phyloP scores from a whole-genome alignment of 1,140 invertebrate species.

The Ruditapes philippinarum region DNA sequence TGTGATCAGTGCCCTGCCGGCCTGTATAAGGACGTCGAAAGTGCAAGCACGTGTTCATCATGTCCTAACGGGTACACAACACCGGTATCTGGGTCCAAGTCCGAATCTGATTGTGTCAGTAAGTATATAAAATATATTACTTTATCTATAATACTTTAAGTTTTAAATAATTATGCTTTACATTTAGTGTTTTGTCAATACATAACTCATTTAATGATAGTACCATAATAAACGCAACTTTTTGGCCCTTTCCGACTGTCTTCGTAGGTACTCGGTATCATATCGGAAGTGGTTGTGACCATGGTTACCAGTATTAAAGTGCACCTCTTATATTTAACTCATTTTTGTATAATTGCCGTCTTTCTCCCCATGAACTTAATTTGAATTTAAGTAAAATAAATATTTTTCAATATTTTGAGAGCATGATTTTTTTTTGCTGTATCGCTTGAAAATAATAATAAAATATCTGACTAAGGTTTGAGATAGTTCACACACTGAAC shows the following conservation, averaged over 20 bases:
- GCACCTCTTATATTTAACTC: background rate
- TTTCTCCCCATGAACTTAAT: no score
- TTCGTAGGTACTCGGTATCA: background rate
- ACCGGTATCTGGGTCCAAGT: background rate
- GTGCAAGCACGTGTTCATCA: background rate
- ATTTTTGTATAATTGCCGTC: no score
- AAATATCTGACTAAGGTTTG: no score
- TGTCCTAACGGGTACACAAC: constrained; percentile 25
- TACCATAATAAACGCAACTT: background rate
- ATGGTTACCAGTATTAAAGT: background rate
- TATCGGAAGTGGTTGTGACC: no score
- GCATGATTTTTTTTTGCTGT: no score
- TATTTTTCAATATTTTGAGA: no score
- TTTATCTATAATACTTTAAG: no score
- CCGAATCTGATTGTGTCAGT: background rate
- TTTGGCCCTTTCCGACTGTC: no score
- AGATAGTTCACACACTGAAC: no score
- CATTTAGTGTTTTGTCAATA: background rate
- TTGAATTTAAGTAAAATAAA: no score
- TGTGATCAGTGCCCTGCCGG: constrained; percentile 31
- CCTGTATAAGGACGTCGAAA: background rate
- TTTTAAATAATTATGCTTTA: no score
- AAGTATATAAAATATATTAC: background rate
- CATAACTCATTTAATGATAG: background rate
- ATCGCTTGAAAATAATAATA: no score